Conservation (phyloP, 1,140 invertebrate genomes). For the Octopus bimaculoides region DNA sequence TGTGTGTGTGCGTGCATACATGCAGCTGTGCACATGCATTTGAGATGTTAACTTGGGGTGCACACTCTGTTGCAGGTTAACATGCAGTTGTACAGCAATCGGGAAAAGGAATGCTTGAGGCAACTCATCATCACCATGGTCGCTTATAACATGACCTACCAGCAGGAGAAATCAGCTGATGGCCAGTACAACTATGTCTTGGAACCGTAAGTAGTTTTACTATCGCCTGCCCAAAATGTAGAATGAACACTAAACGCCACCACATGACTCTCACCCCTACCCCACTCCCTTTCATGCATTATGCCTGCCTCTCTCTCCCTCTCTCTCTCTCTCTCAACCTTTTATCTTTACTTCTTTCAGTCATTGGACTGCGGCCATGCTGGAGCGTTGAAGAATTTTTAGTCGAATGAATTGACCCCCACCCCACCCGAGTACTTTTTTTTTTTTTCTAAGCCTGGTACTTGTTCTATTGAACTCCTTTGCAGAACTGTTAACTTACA, state of each 20-base stretch:
- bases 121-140: conserved; percentile 82
- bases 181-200: conserved; percentile 78
- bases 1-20: too few relatives aligned
- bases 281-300: neutral
- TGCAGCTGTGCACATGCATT: too few relatives aligned
- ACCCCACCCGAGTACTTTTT: too few relatives aligned
- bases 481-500: too few relatives aligned
- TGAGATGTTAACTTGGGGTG: too few relatives aligned
- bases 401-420: too few relatives aligned
- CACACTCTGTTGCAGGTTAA: conserved; percentile 58
- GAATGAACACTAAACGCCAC: neutral
- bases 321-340: too few relatives aligned
- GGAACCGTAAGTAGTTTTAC: conserved; percentile 71
- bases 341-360: too few relatives aligned
- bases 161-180: conserved; percentile 74
- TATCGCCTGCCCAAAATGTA: neutral
- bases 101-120: conserved; percentile 72
- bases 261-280: neutral
- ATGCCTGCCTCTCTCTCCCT: neutral
- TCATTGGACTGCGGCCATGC: too few relatives aligned
- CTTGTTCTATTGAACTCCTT: too few relatives aligned
- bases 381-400: too few relatives aligned
- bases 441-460: too few relatives aligned
- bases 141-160: conserved; percentile 82
- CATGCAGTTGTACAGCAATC: conserved; percentile 72